phyloP scores from a whole-genome alignment of 2,113 vertebrate species.

The Strigops habroptila region DNA sequence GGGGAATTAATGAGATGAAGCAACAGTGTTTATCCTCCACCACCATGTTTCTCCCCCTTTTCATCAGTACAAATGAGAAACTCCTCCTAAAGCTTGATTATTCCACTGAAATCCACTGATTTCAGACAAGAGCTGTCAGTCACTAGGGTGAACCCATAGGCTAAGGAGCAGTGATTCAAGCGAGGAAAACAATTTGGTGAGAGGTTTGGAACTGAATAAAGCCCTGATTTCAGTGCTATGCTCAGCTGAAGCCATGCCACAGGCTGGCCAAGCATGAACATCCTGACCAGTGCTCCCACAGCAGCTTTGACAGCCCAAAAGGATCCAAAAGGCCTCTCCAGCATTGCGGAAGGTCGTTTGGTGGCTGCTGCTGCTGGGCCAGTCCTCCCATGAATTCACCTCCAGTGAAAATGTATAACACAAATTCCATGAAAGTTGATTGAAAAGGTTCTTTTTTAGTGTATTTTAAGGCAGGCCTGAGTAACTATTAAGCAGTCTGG shows the following conservation, averaged over 20 bases:
- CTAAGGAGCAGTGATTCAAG: background rate
- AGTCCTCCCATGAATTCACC: background rate
- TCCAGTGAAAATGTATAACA: background rate
- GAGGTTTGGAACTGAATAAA: background rate
- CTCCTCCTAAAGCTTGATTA: background rate
- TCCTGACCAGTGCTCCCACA: background rate
- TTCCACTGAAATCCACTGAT: background rate
- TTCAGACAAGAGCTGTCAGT: background rate
- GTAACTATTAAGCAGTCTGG: background rate
- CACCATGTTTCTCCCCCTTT: background rate
- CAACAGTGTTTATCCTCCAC: background rate
- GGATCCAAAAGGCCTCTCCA: background rate
- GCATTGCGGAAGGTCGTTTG: rapidly evolving
- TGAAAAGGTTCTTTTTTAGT: background rate
- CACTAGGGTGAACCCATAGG: background rate
- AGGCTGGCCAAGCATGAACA: background rate
- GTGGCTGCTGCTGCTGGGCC: background rate
- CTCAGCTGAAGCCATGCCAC: background rate
- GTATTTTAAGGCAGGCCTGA: background rate
- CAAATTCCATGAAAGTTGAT: rapidly evolving
- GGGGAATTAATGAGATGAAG: background rate
- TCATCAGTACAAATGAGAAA: background rate
- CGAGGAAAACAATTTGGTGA: background rate
- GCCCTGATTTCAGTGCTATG: background rate
- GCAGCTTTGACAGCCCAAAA: background rate